Base-by-base conservation (phyloP, 2,888 invertebrate genomes). In the Ophion slaviceki region DNA sequence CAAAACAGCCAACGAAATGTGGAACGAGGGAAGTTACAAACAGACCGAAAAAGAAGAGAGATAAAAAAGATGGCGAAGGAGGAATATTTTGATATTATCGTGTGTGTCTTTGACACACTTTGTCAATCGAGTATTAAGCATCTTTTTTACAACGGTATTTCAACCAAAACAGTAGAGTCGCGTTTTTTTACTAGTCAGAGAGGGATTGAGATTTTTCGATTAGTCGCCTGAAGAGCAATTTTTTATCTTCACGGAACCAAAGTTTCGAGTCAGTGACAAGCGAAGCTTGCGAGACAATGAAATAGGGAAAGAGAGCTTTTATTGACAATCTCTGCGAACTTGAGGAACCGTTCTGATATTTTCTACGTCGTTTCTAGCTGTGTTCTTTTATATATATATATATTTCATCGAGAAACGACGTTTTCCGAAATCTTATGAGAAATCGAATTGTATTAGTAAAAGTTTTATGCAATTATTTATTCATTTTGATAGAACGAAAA, bases 141-240 rank as follows among this genome's bases (percentile, higher is more conserved):
- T 45, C 57, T 57, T 68, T 68, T 59, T 61, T 14, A 36, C 40
- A 59, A 36, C 17, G 40, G 66, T 59, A 47, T 66, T 62, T 61
- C 45, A 72, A 20, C 61, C 17, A 17, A 64, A 71, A 36, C 61
- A 36, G 2, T 36, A 61, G 66, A 47, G 3, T 17, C 66, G 68
- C 14, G 45, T 62, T 62, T 78, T 77, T 24, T 61, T 66, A 64
- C 82, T 82, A 82, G 76, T 82, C 82, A 82, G 76, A 82, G 47
- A 24, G 17, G 3, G 53, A 32, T 57, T 61, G 53, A 24, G 20
- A 62, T 24, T 59, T 28, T 57, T 62, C 14, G 32, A 76, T 64
- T 64, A 24, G 11, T 70, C 62, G 61, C 74, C 32, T 4, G 32
- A 14, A 28, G 14, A 70, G 70, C 36, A 14, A 64, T 72, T 53